phyloP scores from a whole-genome alignment of 2,113 vertebrate species.

The Phrynosoma blainvillii region DNA sequence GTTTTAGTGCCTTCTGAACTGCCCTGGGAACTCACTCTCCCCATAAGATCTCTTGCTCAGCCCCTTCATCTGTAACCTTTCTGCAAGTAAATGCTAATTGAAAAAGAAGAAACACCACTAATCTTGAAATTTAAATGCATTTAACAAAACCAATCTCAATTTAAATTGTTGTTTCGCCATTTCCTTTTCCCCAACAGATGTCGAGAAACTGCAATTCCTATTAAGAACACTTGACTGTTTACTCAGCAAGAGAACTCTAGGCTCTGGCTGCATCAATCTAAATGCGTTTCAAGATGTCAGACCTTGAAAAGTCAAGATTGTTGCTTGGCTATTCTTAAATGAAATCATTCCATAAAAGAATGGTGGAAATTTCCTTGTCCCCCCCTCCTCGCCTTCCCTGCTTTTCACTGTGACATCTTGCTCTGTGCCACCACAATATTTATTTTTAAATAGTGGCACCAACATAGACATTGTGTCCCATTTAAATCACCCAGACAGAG shows the following conservation, averaged over 20 bases:
- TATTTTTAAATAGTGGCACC: slow-evolving; percentile 62
- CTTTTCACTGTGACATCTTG: slow-evolving; percentile 70
- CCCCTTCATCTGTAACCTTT: slow-evolving; percentile 87
- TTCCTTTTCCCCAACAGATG: slow-evolving; percentile 88
- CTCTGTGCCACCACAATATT: slow-evolving; percentile 34
- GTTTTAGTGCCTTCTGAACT: slow-evolving; percentile 68
- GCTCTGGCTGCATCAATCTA: slow-evolving; percentile 83
- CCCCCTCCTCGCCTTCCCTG: neutral
- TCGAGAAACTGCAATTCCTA: slow-evolving; percentile 86
- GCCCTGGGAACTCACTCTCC: slow-evolving; percentile 68
- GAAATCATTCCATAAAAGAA: slow-evolving; percentile 83
- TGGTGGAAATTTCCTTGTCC: slow-evolving; percentile 48
- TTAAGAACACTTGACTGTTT: slow-evolving; percentile 88
- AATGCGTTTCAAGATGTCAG: slow-evolving; percentile 83
- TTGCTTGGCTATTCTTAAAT: slow-evolving; percentile 82
- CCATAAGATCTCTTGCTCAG: slow-evolving; percentile 67
- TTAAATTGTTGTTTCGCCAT: slow-evolving; percentile 86
- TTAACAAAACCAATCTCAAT: slow-evolving; percentile 90
- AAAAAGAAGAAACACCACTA: slow-evolving; percentile 89
- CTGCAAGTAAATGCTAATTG: slow-evolving; percentile 88
- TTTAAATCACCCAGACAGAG: slow-evolving; percentile 34
- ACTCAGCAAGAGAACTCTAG: slow-evolving; percentile 82
- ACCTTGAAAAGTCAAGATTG: slow-evolving; percentile 80
- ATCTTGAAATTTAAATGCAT: slow-evolving; percentile 91
- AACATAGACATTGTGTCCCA: slow-evolving; percentile 44